phyloP scores from a whole-genome alignment of 2,113 vertebrate genomes.

The Anoura caudifer region DNA sequence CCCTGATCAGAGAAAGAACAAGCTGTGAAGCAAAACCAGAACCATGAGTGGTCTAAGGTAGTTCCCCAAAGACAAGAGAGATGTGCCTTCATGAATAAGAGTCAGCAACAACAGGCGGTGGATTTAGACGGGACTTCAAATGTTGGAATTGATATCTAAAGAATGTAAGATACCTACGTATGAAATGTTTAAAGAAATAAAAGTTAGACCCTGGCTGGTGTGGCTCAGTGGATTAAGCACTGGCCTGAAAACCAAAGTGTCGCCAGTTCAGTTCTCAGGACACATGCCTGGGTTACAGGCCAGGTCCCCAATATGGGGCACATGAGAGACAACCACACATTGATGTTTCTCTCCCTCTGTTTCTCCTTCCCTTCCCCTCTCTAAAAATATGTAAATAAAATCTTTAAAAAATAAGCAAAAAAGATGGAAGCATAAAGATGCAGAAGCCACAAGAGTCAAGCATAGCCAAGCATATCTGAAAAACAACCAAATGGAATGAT shows the following conservation, averaged over 20 bases:
- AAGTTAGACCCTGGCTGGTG: background rate
- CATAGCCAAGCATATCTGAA: background rate
- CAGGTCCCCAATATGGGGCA: too few relatives aligned
- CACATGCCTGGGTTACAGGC: too few relatives aligned
- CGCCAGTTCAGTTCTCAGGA: too few relatives aligned
- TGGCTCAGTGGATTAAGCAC: too few relatives aligned
- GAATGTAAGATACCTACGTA: background rate
- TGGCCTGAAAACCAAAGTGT: too few relatives aligned
- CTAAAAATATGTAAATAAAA: too few relatives aligned
- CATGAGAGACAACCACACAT: too few relatives aligned
- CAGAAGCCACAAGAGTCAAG: background rate
- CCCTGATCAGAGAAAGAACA: background rate
- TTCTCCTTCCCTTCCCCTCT: too few relatives aligned
- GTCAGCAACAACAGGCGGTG: background rate
- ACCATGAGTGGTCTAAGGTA: background rate
- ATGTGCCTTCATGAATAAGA: background rate
- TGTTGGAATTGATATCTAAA: background rate
- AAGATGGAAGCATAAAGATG: background rate
- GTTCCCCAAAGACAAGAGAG: background rate
- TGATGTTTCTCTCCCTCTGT: too few relatives aligned
- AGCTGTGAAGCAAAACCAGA: background rate
- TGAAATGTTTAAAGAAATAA: conserved; percentile 23
- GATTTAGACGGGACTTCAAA: background rate
- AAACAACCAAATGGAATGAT: background rate
- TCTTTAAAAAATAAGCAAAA: background rate